These are phyloP conservation scores for Danaus plexippus DNA, from an alignment of 1,140 invertebrate species.

Conservation along the genomic window DNA sequence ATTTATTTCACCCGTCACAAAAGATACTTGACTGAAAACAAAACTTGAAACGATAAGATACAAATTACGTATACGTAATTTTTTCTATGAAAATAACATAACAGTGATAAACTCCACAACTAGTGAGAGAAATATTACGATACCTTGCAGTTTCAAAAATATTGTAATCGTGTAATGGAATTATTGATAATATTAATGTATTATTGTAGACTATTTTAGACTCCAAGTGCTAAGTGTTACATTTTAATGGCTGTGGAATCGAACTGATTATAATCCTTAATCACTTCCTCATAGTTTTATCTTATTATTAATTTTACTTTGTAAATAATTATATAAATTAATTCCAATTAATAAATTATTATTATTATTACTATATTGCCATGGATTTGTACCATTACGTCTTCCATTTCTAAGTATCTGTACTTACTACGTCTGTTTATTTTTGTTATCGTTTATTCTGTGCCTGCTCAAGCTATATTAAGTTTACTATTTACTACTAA, in stretches of 20 bases:
- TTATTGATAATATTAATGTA: slow-evolving; percentile 1
- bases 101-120: not conserved
- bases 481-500: slow-evolving; percentile 30
- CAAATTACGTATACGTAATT: slow-evolving; percentile 33
- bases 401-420: slow-evolving; percentile 61
- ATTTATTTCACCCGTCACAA: slow-evolving; percentile 20
- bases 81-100: slow-evolving; percentile 16
- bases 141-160: too few relatives aligned
- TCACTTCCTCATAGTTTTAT: slow-evolving; percentile 48
- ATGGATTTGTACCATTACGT: slow-evolving; percentile 65
- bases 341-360: slow-evolving; percentile 26
- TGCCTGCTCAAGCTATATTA: slow-evolving; percentile 57
- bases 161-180: slow-evolving; percentile 18
- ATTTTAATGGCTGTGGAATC: slow-evolving; percentile 68
- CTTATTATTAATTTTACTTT: slow-evolving; percentile 22
- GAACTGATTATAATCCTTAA: slow-evolving; percentile 63
- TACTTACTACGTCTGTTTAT: slow-evolving; percentile 43
- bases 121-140: too few relatives aligned
- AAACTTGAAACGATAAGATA: slow-evolving; percentile 19
- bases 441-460: slow-evolving; percentile 44
- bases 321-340: slow-evolving; percentile 8
- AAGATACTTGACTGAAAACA: slow-evolving; percentile 16
- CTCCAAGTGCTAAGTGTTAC: slow-evolving; percentile 60
- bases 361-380: slow-evolving; percentile 52
- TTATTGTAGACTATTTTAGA: slow-evolving; percentile 23